phyloP scores from a whole-genome alignment of 2,113 vertebrate species.

The Mesocricetus auratus region DNA sequence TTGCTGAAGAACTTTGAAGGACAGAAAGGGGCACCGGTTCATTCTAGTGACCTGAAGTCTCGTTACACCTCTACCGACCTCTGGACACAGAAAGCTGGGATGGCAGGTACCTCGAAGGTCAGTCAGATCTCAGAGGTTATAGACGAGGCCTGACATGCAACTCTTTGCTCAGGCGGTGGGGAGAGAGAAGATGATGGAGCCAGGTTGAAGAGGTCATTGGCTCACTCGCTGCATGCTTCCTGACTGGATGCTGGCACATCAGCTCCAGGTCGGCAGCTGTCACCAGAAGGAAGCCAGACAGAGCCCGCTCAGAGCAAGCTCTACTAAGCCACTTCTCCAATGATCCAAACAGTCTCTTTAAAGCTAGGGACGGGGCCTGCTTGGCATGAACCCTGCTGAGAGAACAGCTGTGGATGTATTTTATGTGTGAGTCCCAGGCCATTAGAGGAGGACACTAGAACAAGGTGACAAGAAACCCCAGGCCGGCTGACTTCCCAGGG shows the following conservation, averaged over 20 bases:
- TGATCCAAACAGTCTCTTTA: neutral
- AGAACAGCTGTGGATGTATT: neutral
- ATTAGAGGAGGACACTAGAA: neutral
- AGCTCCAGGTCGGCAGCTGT: neutral
- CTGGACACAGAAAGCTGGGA: neutral
- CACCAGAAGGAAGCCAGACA: neutral
- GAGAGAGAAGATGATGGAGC: neutral
- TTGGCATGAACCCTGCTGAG: neutral
- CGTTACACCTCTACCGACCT: neutral
- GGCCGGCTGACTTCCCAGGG: slow-evolving; percentile 51
- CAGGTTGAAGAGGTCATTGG: neutral
- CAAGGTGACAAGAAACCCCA: neutral
- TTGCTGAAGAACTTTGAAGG: neutral
- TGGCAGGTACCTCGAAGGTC: neutral
- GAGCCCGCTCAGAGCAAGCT: neutral
- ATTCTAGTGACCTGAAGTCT: neutral
- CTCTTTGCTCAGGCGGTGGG: neutral
- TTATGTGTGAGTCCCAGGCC: neutral
- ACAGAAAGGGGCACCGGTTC: neutral
- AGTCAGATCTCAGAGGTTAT: neutral
- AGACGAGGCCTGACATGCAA: neutral
- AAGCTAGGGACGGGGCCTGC: neutral
- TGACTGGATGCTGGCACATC: neutral
- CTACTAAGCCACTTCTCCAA: neutral
- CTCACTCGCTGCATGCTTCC: neutral